These are phyloP conservation scores for Leptopilina boulardi DNA, from an alignment of 1,140 invertebrate species.

Conservation along the genomic window DNA sequence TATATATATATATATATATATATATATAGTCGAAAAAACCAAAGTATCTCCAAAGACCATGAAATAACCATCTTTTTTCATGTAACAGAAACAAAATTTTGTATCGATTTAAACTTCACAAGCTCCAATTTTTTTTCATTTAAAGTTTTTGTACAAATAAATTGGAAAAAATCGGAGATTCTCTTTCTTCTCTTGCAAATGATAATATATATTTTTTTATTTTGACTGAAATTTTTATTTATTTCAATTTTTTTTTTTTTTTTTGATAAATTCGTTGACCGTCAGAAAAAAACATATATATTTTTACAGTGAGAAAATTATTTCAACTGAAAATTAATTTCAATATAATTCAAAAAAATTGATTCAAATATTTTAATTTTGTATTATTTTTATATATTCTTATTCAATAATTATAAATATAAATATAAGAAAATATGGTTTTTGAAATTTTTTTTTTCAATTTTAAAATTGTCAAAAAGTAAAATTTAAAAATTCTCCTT, in stretches of 20 bases:
- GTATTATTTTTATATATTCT: too few species aligned
- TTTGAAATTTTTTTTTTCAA: too few species aligned
- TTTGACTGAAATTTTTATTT: neutral
- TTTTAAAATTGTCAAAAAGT: too few species aligned
- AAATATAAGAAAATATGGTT: too few species aligned
- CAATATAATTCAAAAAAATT: too few species aligned
- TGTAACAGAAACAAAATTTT: neutral
- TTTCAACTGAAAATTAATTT: too few species aligned
- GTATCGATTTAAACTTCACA: neutral
- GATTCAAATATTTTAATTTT: too few species aligned
- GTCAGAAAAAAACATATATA: too few species aligned
- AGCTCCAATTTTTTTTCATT: slow-evolving; percentile 9
- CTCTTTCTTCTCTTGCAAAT: neutral
- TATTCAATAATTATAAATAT: too few species aligned
- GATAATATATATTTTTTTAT: neutral
- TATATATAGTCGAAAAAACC: neutral
- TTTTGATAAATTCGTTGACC: too few species aligned
- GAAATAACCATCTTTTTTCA: slow-evolving; percentile 19
- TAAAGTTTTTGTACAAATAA: neutral
- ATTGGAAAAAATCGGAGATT: neutral
- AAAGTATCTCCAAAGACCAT: slow-evolving; percentile 5
- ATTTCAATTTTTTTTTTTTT: neutral
- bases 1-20: neutral
- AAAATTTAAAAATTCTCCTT: too few species aligned
- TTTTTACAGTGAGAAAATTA: too few species aligned